A percentile compares a stretch with the other conserved stretches of the same genome.
These are phyloP conservation scores for Acromyrmex charruanus DNA, from an alignment of 1,140 invertebrate species.

Conservation along the genomic window DNA sequence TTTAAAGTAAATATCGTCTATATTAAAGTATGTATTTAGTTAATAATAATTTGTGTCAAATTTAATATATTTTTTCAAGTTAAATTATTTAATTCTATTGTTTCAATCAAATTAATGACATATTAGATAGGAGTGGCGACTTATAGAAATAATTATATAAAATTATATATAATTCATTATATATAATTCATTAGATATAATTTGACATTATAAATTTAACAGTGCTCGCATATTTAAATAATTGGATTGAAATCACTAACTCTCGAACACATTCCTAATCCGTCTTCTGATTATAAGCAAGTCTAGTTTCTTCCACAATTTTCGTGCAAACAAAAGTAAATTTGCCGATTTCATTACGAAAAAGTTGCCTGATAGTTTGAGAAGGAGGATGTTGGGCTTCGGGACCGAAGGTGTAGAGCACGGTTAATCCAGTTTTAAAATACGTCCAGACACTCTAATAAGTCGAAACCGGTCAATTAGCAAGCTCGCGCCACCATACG, in stretches of 20 bases:
- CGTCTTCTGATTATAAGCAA: conserved; percentile 15
- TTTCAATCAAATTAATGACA: no score
- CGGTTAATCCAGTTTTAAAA: conserved; percentile 79
- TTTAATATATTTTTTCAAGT: no score
- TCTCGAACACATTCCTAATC: background rate
- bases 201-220: no score
- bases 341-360: conserved; percentile 75
- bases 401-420: conserved; percentile 33
- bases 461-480: conserved; percentile 84
- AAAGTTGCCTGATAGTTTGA: conserved; percentile 21
- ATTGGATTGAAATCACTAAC: background rate
- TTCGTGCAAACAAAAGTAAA: conserved; percentile 68
- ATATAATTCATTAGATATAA: no score
- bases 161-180: no score
- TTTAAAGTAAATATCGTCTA: no score
- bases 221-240: background rate
- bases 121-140: no score
- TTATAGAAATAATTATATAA: no score
- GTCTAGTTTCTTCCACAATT: conserved; percentile 18
- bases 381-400: conserved; percentile 46
- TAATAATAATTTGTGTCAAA: no score
- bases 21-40: no score
- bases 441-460: conserved; percentile 82
- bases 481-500: conserved; percentile 67
- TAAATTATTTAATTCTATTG: no score